Conservation (phyloP, 2,888 invertebrate genomes). For the Auanema sp. region DNA sequence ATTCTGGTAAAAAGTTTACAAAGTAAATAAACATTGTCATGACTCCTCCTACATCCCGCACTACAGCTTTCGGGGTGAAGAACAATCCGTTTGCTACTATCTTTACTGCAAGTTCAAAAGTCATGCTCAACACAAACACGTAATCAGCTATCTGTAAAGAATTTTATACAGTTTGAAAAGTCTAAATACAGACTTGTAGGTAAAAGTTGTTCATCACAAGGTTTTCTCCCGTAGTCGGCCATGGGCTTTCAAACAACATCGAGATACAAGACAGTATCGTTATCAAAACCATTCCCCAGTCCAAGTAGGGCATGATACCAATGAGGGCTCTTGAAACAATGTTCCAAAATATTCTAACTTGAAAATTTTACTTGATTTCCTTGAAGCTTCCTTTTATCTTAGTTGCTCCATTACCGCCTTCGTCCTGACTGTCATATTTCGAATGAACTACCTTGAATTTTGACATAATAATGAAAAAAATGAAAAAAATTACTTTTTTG, state of each 20-base stretch:
- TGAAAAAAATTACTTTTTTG: constrained; percentile 74
- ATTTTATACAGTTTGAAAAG: background rate
- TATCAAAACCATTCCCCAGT: constrained; percentile 99
- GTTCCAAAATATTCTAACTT: constrained; percentile 1
- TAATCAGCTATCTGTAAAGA: constrained; percentile 78
- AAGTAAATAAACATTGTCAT: constrained; percentile 96
- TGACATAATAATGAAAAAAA: background rate
- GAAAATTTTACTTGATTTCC: constrained; percentile 43
- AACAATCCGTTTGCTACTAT: constrained; percentile 95
- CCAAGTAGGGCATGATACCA: constrained; percentile 94
- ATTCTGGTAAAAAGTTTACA: constrained; percentile 70
- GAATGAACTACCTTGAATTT: constrained; percentile 77
- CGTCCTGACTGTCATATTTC: constrained; percentile 83
- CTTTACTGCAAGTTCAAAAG: constrained; percentile 89
- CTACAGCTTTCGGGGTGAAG: constrained; percentile 97
- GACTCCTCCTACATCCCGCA: constrained; percentile 94
- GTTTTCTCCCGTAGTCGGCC: constrained; percentile 65
- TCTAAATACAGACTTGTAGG: constrained; percentile 73
- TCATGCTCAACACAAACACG: constrained; percentile 96
- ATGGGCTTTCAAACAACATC: constrained; percentile 98
- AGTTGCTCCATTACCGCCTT: constrained; percentile 35
- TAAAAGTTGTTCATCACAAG: constrained; percentile 91
- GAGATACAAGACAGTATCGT: constrained; percentile 95
- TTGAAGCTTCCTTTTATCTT: constrained; percentile 53
- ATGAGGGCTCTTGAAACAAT: constrained; percentile 83